Conservation (phyloP, 2,113 vertebrate species). For the Syrmaticus mikado region DNA sequence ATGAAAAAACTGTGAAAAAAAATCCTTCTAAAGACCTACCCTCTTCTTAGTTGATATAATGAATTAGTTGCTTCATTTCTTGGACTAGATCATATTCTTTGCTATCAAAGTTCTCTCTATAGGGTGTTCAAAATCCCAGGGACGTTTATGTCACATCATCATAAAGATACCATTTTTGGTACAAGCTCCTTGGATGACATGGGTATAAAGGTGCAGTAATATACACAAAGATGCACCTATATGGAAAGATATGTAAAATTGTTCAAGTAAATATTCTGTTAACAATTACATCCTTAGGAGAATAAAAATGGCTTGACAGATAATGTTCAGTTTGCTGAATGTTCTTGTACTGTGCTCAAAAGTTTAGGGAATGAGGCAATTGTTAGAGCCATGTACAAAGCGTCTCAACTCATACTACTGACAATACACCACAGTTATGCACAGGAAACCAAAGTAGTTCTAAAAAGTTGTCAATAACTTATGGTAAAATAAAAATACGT, state of each 20-base stretch:
- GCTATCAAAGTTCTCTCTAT: neutral
- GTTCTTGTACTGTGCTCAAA: neutral
- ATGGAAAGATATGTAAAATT: neutral
- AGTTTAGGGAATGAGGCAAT: neutral
- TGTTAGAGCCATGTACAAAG: neutral
- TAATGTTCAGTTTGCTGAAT: neutral
- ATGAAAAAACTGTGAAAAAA: neutral
- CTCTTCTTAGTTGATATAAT: neutral
- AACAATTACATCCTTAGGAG: neutral
- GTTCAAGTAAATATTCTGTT: neutral
- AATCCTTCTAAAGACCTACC: neutral
- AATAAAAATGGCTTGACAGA: neutral
- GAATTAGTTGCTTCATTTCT: neutral
- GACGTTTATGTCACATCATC: neutral
- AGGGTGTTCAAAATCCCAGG: neutral
- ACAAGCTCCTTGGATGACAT: neutral
- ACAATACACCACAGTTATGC: neutral
- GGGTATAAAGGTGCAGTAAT: neutral
- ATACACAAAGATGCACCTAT: neutral
- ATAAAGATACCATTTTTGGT: neutral
- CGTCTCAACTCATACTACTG: neutral
- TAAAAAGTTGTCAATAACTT: neutral
- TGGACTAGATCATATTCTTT: neutral
- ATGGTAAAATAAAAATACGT: neutral
- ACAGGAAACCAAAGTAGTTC: neutral